Conservation (phyloP, 2,113 vertebrate species). For the Grallaria varia region DNA sequence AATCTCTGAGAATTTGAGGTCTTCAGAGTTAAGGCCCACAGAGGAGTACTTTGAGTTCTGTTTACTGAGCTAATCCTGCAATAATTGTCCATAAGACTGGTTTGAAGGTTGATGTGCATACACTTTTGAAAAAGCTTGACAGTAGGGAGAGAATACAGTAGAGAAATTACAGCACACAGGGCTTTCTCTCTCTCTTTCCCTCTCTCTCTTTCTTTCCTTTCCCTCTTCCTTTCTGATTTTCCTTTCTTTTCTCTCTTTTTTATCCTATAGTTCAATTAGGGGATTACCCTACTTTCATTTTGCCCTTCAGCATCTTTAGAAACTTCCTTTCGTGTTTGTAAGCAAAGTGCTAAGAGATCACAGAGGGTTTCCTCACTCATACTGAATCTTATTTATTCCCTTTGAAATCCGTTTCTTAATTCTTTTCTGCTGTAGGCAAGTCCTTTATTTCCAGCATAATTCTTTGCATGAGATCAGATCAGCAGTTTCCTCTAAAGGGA, state of each 20-base stretch:
- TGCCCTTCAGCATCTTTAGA: conserved; percentile 10
- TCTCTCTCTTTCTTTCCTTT: not conserved
- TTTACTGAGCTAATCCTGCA: not conserved
- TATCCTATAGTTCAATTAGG: not conserved
- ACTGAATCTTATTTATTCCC: conserved; percentile 38
- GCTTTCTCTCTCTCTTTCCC: not conserved
- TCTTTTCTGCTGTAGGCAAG: conserved; percentile 42
- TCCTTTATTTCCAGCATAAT: conserved; percentile 43
- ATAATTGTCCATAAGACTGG: not conserved
- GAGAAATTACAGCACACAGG: not conserved
- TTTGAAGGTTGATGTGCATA: not conserved
- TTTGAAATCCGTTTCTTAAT: conserved; percentile 57
- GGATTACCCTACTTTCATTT: not conserved
- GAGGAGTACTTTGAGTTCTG: not conserved
- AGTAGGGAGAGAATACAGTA: not conserved
- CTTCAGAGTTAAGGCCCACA: not conserved
- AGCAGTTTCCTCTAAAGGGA: conserved; percentile 45
- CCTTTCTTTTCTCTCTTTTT: not conserved
- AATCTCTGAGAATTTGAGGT: not conserved
- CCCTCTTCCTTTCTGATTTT: too few species aligned
- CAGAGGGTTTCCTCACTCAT: not conserved
- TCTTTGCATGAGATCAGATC: conserved; percentile 36
- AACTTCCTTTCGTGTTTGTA: conserved; percentile 1
- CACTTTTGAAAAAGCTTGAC: conserved; percentile 3
- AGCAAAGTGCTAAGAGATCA: conserved; percentile 1